Evolutionary conservation across 2,888 invertebrate genomes (phyloP), one percentile per base, ranked within the genome.

Genomic region (Eupithecia subumbrata): DNA sequence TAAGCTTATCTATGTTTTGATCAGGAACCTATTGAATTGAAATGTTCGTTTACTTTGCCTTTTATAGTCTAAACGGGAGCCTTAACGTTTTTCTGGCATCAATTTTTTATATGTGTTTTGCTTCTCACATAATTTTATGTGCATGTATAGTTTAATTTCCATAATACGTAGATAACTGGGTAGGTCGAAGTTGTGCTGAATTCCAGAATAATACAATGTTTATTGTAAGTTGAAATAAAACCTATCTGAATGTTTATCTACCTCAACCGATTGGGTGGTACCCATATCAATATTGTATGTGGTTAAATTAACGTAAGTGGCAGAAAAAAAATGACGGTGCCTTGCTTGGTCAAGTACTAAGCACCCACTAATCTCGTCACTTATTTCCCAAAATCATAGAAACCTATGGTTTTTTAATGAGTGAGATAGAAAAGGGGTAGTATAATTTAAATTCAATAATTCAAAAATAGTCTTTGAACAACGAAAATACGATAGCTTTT

Each of bases 21-120:
- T 66, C 71, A 67, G 16, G n/a, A 18, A 67, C 71, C 71, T 74
- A 74, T 74, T 74, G 67, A 74, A 74, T 74, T 74, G 71, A 71
- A 74, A 74, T 74, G 71, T 74, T 67, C 60, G 71, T 67, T 60
- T 71, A 74, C 66, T 56, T 67, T 60, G 16, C 74, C 74, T 60
- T 60, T 25, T 60, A 60, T 60, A 60, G 60, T 60, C 60, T 60
- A 60, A 60, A 25, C 56, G n/a, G 11, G 43, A 22, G n/a, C 56
- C 22, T 56, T 22, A 56, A 56, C 11, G 56, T 22, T 56, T 9
- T 22, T 56, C 25, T 25, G 56, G n/a, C 11, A 60, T 14, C 1
- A 22, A 2, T 22, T 60, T 52, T 60, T 60, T 25, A 14, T 22
- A 56, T 5, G 25, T 5, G 14, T 12, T 60, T 14, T 60, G 25